Evolutionary conservation across 2,797 vertebrate species (phyloP).

Genomic region (Diglossa cyanea): DNA sequence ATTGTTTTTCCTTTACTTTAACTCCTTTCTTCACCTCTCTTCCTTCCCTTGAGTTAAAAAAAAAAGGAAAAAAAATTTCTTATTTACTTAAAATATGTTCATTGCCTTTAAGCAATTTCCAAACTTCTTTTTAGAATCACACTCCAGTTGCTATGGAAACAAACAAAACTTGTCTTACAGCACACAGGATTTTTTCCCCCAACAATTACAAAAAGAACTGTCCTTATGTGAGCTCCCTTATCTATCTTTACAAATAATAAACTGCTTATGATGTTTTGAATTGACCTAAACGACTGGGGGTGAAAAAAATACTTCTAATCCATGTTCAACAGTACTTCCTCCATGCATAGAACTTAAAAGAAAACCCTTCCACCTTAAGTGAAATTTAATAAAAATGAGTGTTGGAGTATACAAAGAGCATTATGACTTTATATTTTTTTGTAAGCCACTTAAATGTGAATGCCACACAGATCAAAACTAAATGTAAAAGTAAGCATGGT

Average conservation of each 20-base stretch:
- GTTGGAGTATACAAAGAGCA: background rate
- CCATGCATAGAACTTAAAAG: fast-evolving
- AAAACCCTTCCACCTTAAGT: background rate
- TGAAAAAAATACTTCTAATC: background rate
- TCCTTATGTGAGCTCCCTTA: background rate
- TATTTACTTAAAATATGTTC: background rate
- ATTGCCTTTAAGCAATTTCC: background rate
- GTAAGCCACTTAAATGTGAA: background rate
- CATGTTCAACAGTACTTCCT: background rate
- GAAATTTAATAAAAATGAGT: background rate
- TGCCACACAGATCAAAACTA: background rate
- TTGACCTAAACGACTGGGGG: background rate
- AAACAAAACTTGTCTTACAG: background rate
- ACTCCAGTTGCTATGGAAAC: background rate
- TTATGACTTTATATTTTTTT: background rate
- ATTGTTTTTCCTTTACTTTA: background rate
- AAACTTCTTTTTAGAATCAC: background rate
- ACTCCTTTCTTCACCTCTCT: background rate
- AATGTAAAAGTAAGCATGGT: background rate
- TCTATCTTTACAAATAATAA: background rate
- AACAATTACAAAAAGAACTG: background rate
- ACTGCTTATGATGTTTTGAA: background rate
- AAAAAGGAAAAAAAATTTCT: fast-evolving
- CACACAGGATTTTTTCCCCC: background rate
- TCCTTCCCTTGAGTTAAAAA: background rate